Percentiles rank a stretch among this genome's conserved stretches.
Evolutionary conservation across 2,888 invertebrate species (phyloP).

Genomic region (Parnassius smintheus): DNA sequence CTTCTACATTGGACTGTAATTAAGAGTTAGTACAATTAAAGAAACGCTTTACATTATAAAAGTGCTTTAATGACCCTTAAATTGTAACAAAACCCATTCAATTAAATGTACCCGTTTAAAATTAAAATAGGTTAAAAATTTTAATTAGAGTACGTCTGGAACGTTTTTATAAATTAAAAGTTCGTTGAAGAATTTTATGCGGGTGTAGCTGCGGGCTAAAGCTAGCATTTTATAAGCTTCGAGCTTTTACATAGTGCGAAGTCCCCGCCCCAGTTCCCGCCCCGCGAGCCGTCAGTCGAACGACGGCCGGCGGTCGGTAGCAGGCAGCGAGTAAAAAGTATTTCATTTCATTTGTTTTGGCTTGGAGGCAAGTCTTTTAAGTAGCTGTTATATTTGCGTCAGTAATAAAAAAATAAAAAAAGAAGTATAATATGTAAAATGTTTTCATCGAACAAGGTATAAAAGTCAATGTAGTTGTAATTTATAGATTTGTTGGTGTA

Average conservation of each 20-base stretch:
- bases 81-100: no score
- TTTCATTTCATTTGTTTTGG: not conserved
- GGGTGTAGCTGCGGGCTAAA: slow-evolving; percentile 8
- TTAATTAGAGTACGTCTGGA: not conserved
- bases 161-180: slow-evolving; percentile 9
- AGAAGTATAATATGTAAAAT: no score
- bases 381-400: not conserved
- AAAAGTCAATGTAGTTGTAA: not conserved
- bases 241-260: slow-evolving; percentile 9
- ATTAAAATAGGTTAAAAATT: not conserved
- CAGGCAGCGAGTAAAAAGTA: slow-evolving; percentile 3
- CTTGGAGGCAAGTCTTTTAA: not conserved
- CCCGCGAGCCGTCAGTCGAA: slow-evolving; percentile 4
- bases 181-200: not conserved
- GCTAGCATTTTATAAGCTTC: slow-evolving; percentile 13
- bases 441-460: no score
- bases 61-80: no score
- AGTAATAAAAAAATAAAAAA: not conserved
- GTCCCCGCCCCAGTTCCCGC: slow-evolving; percentile 18
- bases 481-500: not conserved
- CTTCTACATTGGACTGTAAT: no score
- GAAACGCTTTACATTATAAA: no score
- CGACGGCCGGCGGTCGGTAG: slow-evolving; percentile 6
- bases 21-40: no score
- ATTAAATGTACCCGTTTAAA: not conserved